Conservation (phyloP, 2,113 vertebrate species). For the Paradoxurus hermaphroditus region DNA sequence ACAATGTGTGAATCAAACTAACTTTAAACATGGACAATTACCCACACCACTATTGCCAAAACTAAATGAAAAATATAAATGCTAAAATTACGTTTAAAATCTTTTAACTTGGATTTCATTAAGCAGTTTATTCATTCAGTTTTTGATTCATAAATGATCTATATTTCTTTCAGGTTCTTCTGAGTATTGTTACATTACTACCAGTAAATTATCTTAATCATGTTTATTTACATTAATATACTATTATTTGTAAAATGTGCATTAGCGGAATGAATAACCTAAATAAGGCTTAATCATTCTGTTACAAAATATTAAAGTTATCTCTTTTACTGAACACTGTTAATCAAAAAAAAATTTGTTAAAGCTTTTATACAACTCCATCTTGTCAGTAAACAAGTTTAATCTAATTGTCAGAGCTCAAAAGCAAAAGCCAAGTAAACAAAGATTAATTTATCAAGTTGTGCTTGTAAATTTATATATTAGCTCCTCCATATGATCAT, state of each 20-base stretch:
- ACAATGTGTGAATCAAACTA: neutral
- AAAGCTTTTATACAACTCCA: neutral
- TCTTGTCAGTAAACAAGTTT: conserved; percentile 5
- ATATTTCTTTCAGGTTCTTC: neutral
- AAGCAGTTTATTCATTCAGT: neutral
- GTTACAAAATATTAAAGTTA: neutral
- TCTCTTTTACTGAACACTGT: conserved; percentile 4
- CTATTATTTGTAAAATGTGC: conserved; percentile 6
- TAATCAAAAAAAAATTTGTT: neutral
- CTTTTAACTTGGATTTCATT: conserved; percentile 1
- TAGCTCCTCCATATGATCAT: neutral
- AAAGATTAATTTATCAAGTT: conserved; percentile 20
- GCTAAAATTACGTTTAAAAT: neutral
- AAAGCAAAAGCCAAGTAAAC: conserved; percentile 21
- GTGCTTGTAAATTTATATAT: conserved; percentile 3
- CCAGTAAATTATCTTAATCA: neutral
- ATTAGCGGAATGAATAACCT: neutral
- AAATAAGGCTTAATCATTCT: conserved; percentile 21
- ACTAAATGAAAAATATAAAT: neutral
- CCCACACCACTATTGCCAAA: neutral
- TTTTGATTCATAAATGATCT: conserved; percentile 6
- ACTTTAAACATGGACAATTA: neutral
- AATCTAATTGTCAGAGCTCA: neutral
- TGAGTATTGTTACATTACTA: neutral
- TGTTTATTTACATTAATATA: neutral